Percentiles rank a stretch among this genome's conserved stretches.
These are phyloP conservation scores for Oreocharis arfaki DNA, from an alignment of 2,113 vertebrate species.

Conservation along the genomic window DNA sequence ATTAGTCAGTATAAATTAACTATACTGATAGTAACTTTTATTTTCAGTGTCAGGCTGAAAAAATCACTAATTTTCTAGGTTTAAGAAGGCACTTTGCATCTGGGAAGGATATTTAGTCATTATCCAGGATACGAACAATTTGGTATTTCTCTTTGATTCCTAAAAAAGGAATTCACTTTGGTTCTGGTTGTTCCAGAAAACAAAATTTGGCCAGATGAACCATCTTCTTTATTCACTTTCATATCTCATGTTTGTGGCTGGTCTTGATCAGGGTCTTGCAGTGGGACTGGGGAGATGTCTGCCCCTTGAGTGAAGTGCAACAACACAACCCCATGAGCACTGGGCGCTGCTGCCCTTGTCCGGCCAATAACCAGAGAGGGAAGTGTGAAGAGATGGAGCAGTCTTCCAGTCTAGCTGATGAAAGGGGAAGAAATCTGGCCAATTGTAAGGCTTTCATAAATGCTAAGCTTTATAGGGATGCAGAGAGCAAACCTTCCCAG, in stretches of 20 bases:
- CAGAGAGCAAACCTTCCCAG: background rate
- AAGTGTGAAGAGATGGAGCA: background rate
- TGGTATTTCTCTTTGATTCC: background rate
- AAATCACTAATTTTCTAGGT: background rate
- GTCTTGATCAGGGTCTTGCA: background rate
- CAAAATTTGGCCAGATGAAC: background rate
- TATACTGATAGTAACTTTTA: background rate
- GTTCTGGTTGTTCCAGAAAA: background rate
- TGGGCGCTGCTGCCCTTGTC: background rate
- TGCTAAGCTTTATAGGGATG: background rate
- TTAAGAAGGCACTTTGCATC: background rate
- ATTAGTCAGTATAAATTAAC: constrained; percentile 6
- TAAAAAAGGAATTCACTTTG: background rate
- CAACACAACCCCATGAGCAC: background rate
- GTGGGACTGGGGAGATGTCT: background rate
- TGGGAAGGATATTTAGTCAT: background rate
- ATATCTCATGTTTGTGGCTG: background rate
- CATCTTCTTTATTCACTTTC: background rate
- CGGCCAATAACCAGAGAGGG: background rate
- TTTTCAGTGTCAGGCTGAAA: background rate
- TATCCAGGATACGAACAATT: background rate
- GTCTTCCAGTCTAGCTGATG: background rate
- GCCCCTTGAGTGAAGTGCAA: background rate
- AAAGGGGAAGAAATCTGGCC: background rate
- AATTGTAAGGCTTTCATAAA: background rate